Conservation (phyloP, 2,888 invertebrate genomes). For the Marasmarcha lunaedactyla region DNA sequence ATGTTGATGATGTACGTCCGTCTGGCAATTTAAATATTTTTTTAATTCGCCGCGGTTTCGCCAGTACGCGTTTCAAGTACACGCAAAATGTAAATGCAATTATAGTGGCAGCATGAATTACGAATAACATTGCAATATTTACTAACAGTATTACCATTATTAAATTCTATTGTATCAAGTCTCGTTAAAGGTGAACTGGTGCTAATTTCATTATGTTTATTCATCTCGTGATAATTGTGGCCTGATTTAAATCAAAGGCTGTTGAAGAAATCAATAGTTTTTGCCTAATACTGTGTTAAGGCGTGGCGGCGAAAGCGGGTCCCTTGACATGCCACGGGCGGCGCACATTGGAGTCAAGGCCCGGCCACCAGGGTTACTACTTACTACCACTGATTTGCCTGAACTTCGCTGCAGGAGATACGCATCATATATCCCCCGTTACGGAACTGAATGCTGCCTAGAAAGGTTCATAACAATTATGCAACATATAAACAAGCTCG, state of each 20-base stretch:
- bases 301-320: constrained; percentile 67
- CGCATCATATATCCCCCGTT: constrained; percentile 21
- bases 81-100: too few relatives aligned
- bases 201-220: too few relatives aligned
- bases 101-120: too few relatives aligned
- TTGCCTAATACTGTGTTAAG: constrained; percentile 19
- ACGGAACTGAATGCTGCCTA: constrained; percentile 6
- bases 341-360: constrained; percentile 69
- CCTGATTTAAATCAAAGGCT: neutral
- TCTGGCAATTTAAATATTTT: constrained; percentile 9
- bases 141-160: too few relatives aligned
- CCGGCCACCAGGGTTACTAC: constrained; percentile 21
- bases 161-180: too few relatives aligned
- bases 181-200: too few relatives aligned
- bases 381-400: neutral
- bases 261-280: neutral
- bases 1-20: constrained; percentile 11
- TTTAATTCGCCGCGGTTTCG: too few relatives aligned
- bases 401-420: neutral
- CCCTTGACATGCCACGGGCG: constrained; percentile 67
- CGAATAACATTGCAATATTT: too few relatives aligned
- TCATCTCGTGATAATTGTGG: too few relatives aligned
- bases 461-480: neutral
- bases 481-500: neutral
- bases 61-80: too few relatives aligned